A percentile compares a stretch with the other conserved stretches of the same genome.
Evolutionary conservation across 2,113 vertebrate genomes (phyloP).

Genomic region (Myiopsitta monachus): DNA sequence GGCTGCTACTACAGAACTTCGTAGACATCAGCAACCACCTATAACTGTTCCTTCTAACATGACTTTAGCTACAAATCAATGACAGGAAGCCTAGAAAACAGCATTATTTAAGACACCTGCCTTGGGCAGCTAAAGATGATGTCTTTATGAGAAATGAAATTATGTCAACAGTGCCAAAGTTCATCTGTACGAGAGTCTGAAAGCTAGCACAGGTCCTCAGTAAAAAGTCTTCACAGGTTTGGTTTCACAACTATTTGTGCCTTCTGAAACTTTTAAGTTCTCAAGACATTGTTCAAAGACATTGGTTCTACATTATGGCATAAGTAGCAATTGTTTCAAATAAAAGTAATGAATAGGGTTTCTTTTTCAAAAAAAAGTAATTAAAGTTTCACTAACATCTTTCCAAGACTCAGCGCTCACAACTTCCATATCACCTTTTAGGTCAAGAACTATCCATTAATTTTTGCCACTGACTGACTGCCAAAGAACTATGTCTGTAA

Average conservation of each 20-base stretch:
- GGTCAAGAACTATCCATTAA: background rate
- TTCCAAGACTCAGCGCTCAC: background rate
- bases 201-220: background rate
- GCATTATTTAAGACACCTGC: background rate
- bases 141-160: background rate
- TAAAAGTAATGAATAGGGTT: background rate
- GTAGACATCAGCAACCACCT: background rate
- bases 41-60: background rate
- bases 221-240: background rate
- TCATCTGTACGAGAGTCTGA: background rate
- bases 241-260: background rate
- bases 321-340: background rate
- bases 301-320: accelerated
- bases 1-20: background rate
- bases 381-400: background rate
- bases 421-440: background rate
- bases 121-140: background rate
- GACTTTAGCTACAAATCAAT: background rate
- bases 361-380: background rate
- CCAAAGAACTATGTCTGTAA: background rate
- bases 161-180: accelerated
- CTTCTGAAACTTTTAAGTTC: background rate
- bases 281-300: background rate
- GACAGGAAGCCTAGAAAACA: background rate
- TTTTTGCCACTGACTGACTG: background rate